These are phyloP conservation scores for Acrobasis consociella DNA, from an alignment of 2,888 invertebrate species.

Conservation along the genomic window DNA sequence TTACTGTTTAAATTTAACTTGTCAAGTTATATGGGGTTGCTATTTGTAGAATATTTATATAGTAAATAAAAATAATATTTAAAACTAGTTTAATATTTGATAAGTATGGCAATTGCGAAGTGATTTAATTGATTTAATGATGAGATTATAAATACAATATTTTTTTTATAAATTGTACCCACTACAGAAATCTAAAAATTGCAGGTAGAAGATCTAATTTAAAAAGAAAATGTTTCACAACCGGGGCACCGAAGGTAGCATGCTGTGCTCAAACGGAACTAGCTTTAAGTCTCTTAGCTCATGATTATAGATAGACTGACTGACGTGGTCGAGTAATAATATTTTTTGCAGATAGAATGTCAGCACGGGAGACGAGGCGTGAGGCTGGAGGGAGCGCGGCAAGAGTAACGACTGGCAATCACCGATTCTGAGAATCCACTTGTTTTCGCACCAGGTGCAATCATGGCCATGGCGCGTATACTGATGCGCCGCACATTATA, in stretches of 20 bases:
- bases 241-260: neutral
- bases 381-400: conserved; percentile 29
- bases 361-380: conserved; percentile 30
- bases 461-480: conserved; percentile 48
- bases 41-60: too few relatives aligned
- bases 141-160: too few relatives aligned
- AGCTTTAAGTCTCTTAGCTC: conserved; percentile 25
- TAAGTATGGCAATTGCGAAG: too few relatives aligned
- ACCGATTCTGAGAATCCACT: conserved; percentile 63
- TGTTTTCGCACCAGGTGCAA: conserved; percentile 66
- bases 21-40: too few relatives aligned
- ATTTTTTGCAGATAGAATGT: conserved; percentile 31
- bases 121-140: too few relatives aligned
- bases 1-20: too few relatives aligned
- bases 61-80: too few relatives aligned
- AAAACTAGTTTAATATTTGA: too few relatives aligned
- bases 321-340: conserved; percentile 26
- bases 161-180: too few relatives aligned
- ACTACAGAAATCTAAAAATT: too few relatives aligned
- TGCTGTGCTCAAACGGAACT: neutral
- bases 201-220: too few relatives aligned
- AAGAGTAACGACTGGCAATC: conserved; percentile 56
- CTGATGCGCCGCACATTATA: conserved; percentile 40
- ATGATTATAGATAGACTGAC: conserved; percentile 25
- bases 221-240: neutral